Evolutionary conservation across 2,113 vertebrate genomes (phyloP).

Genomic region (Tenebrosternarchus preto): DNA sequence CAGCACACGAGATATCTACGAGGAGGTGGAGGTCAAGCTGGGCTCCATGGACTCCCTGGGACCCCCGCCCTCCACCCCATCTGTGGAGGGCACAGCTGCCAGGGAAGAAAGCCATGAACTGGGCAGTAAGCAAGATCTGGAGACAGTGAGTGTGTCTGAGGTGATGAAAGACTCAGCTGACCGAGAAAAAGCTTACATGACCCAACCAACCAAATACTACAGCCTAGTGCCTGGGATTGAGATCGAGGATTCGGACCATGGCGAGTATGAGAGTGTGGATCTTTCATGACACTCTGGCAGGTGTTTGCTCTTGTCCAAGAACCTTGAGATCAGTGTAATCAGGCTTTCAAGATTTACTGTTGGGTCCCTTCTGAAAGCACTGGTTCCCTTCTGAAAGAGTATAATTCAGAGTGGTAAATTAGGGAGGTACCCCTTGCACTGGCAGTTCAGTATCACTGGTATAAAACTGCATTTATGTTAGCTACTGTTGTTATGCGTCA

Average conservation of each 20-base stretch:
- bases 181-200: conserved; percentile 86
- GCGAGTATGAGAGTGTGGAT: conserved; percentile 81
- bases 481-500: not conserved
- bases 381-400: not conserved
- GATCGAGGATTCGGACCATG: conserved; percentile 84
- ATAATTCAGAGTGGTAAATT: not conserved
- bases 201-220: conserved; percentile 85
- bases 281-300: conserved; percentile 65
- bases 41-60: conserved; percentile 72
- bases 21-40: conserved; percentile 83
- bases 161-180: conserved; percentile 86
- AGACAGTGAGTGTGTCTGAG: conserved; percentile 80
- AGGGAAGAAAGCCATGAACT: conserved; percentile 46
- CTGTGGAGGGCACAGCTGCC: conserved; percentile 42
- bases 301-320: not conserved
- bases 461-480: not conserved
- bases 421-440: not conserved
- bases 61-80: conserved; percentile 23
- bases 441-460: not conserved
- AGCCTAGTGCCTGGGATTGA: conserved; percentile 85
- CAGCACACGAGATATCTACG: conserved; percentile 79
- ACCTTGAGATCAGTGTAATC: not conserved
- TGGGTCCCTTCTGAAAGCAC: not conserved
- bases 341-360: not conserved
- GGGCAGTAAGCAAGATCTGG: conserved; percentile 71